Base-by-base conservation (phyloP, 2,888 invertebrate species). In the Sphaerophoria rueppellii region DNA sequence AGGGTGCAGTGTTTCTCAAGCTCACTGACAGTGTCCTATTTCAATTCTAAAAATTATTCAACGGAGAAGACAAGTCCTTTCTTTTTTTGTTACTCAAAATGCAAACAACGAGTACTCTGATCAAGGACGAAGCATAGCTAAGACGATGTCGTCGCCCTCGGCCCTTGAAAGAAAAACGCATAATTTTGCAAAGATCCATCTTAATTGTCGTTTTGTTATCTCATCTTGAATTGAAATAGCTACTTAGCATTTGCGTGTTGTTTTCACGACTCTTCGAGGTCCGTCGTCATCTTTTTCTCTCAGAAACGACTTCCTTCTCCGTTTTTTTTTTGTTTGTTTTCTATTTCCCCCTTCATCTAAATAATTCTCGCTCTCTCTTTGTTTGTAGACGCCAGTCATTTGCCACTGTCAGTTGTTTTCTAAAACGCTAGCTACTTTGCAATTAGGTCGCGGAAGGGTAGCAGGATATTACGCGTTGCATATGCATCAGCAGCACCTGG, bases 161-260 rank as follows among this genome's bases (percentile, higher is more conserved):
- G 83, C 24, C 24, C 24, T 24, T 24, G 24, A 24, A 24, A 24
- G 67, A 83, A 79, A 79, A 79, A 83, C 83, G 83, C 81, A 81
- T 81, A 80, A 85, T 81, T 81, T 81, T 73, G 76, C 85, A 77
- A 80, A 80, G 85, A 85, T 85, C 76, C 85, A 85, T 81, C 85
- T 85, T 85, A 85, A 85, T 85, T 80, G 85, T 81, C 70, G 76
- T 81, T 85, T 81, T 85, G 85, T 85, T 85, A 80, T 81, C 85
- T 80, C 80, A 80, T 80, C 85, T 85, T 85, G 81, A 80, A 85
- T 85, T 85, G 85, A 85, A 83, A 83, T 79, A 83, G 83, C 83
- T 83, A 83, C 83, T 85, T 85, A 85, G 85, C 77, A 85, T 81
- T 83, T 85, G 80, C 72, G 81, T 85, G 81, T 16, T 80, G 73